A percentile compares a stretch with the other conserved stretches of the same genome.
These are phyloP conservation scores for Nerophis ophidion DNA, from an alignment of 2,113 vertebrate species.

Conservation along the genomic window DNA sequence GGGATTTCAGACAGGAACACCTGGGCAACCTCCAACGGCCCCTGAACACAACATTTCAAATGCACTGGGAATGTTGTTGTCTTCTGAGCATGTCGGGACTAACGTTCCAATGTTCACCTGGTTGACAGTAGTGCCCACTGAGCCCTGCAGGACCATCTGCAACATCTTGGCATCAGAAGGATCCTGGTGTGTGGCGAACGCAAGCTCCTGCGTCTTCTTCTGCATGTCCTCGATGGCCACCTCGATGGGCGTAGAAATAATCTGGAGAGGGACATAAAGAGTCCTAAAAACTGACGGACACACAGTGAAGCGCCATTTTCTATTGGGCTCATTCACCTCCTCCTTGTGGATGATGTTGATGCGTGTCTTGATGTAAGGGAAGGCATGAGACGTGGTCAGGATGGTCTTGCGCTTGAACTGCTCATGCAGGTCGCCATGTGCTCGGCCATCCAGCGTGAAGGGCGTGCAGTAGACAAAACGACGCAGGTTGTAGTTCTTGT, in stretches of 20 bases:
- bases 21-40: conserved; percentile 95
- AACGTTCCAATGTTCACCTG: conserved; percentile 71
- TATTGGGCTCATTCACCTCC: conserved; percentile 72
- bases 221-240: conserved; percentile 99
- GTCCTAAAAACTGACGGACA: not conserved
- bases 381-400: conserved; percentile 93
- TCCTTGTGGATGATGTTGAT: conserved; percentile 98
- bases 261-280: conserved; percentile 60
- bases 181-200: conserved; percentile 96
- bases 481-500: conserved; percentile 97
- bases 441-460: conserved; percentile 93
- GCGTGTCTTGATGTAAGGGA: conserved; percentile 98
- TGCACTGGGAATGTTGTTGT: not conserved
- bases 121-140: conserved; percentile 98
- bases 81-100: not conserved
- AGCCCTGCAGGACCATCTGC: conserved; percentile 99
- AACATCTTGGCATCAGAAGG: conserved; percentile 97
- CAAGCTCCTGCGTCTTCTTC: conserved; percentile 97
- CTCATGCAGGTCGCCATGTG: conserved; percentile 94
- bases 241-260: conserved; percentile 95
- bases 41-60: conserved; percentile 63
- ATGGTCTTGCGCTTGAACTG: conserved; percentile 97
- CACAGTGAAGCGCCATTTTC: not conserved
- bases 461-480: conserved; percentile 98
- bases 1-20: conserved; percentile 98